These are phyloP conservation scores for human (Homo sapiens) DNA, from an alignment of 2,113 vertebrate species.

Conservation along the genomic window GRCh38 chr5:35084501-35085000, in stretches of 20 bases:
- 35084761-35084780: neutral
- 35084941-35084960: neutral
- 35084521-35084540: constrained; percentile 91
- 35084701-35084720: neutral
- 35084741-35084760: neutral
- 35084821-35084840: too few relatives aligned
- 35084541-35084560: constrained; percentile 93
- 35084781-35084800: neutral
- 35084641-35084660: constrained; percentile 80
- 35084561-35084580: constrained; percentile 91
- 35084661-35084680: constrained; percentile 53
- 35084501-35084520: constrained; percentile 88
- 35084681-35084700: neutral
- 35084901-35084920: neutral
- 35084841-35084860: neutral
- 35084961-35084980: accelerated
- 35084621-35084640: constrained; percentile 83
- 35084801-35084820: neutral
- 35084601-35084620: constrained; percentile 93
- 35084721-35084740: neutral
- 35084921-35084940: neutral
- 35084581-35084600: constrained; percentile 95
- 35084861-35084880: neutral
- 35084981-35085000: neutral
- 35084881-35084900: neutral